Percentiles rank a stretch among this genome's conserved stretches.
These are phyloP conservation scores for Lycaon pictus DNA, from an alignment of 2,113 vertebrate species.

Conservation along the genomic window DNA sequence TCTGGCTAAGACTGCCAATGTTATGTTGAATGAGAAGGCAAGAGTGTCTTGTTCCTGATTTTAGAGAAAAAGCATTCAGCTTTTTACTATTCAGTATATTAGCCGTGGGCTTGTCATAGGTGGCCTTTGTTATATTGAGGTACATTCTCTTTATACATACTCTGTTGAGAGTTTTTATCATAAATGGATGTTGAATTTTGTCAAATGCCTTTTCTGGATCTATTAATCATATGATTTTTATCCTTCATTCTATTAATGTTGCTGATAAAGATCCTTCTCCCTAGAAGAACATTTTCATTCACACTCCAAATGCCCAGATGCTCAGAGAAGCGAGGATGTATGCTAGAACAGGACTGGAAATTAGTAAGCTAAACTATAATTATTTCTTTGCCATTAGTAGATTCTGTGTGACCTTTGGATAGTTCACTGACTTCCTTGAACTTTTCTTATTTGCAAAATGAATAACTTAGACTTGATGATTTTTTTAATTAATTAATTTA, in stretches of 20 bases:
- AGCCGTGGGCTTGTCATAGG: background rate
- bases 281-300: too few relatives aligned
- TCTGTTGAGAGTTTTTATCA: background rate
- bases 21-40: background rate
- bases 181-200: background rate
- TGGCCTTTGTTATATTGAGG: background rate
- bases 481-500: too few relatives aligned
- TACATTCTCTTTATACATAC: background rate
- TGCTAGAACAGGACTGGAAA: too few relatives aligned
- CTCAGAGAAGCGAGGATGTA: too few relatives aligned
- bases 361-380: too few relatives aligned
- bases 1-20: background rate
- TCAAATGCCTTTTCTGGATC: background rate
- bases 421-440: too few relatives aligned
- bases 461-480: too few relatives aligned
- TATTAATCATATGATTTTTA: background rate
- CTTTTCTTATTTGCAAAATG: too few relatives aligned
- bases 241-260: background rate
- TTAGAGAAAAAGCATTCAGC: background rate
- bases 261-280: too few relatives aligned
- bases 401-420: too few relatives aligned
- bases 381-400: too few relatives aligned
- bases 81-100: background rate
- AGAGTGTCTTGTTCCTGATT: background rate
- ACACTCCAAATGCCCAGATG: too few relatives aligned